These are phyloP conservation scores for Bovichtus variegatus DNA, from an alignment of 2,797 vertebrate genomes.

Conservation along the genomic window DNA sequence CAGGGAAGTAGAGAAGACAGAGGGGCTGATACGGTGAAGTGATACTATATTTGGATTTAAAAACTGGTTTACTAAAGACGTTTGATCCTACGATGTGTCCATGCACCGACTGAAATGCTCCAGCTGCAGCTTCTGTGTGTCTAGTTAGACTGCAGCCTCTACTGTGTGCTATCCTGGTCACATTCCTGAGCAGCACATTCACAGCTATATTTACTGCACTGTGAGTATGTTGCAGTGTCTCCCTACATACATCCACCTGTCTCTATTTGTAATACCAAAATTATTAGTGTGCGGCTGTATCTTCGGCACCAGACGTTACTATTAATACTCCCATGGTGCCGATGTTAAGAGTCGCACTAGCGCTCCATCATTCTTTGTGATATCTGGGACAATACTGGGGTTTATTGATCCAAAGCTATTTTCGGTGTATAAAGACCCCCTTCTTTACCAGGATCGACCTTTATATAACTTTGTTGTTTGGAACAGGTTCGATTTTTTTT, in stretches of 20 bases:
- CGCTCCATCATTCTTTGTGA: constrained; percentile 25
- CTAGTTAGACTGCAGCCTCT: constrained; percentile 19
- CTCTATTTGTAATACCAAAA: constrained; percentile 62
- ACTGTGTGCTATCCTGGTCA: constrained; percentile 58
- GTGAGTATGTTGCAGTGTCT: constrained; percentile 44
- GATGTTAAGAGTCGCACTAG: constrained; percentile 2
- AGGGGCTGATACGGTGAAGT: not conserved
- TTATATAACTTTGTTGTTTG: not conserved
- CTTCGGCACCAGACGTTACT: constrained; percentile 40
- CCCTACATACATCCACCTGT: constrained; percentile 74
- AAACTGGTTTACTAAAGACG: not conserved
- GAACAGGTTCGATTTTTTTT: not conserved
- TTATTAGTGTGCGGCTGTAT: constrained; percentile 49
- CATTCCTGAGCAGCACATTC: constrained; percentile 75
- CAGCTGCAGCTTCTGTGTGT: constrained; percentile 3
- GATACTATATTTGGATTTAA: not conserved
- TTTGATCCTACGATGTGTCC: not conserved
- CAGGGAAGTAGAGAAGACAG: not conserved
- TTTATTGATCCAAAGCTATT: constrained; percentile 32
- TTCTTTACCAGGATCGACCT: constrained; percentile 5
- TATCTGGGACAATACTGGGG: constrained; percentile 11
- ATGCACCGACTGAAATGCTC: not conserved
- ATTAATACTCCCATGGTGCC: constrained; percentile 48
- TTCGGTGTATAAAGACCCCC: not conserved
- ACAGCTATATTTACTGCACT: constrained; percentile 79